Percentiles rank a stretch among this genome's conserved stretches.
These are phyloP conservation scores for Oenanthe melanoleuca DNA, from an alignment of 2,113 vertebrate species.

Conservation along the genomic window DNA sequence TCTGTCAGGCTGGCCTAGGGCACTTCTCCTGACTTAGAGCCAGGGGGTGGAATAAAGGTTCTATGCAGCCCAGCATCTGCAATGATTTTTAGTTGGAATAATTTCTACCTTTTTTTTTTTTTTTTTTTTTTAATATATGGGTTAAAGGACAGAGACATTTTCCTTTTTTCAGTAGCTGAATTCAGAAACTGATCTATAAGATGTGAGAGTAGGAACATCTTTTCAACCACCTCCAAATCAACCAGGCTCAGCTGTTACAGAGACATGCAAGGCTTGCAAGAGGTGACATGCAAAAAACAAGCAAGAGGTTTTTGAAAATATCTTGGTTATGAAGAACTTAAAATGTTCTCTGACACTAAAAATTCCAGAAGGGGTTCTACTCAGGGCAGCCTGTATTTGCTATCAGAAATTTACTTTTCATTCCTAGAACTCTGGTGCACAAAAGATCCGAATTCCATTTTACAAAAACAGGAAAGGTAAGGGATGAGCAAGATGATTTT, in stretches of 20 bases:
- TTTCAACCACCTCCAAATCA: background rate
- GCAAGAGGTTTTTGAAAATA: background rate
- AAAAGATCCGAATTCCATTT: background rate
- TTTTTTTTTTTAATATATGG: background rate
- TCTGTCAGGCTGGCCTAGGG: background rate
- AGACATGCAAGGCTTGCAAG: background rate
- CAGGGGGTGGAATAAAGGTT: background rate
- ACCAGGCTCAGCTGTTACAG: background rate
- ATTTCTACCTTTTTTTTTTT: background rate
- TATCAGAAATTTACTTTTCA: background rate
- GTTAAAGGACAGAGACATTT: background rate
- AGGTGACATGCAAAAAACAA: background rate
- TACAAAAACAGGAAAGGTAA: background rate
- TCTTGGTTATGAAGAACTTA: background rate
- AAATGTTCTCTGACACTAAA: background rate
- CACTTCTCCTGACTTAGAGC: background rate
- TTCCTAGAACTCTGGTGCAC: background rate
- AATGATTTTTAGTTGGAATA: background rate
- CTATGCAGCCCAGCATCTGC: background rate
- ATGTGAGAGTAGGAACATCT: background rate
- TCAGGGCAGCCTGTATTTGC: background rate
- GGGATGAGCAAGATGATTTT: background rate
- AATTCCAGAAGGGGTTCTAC: background rate
- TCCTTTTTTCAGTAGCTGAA: background rate
- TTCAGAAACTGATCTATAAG: background rate